Percentiles rank a stretch among this genome's conserved stretches.
Conservation (phyloP, 2,888 invertebrate genomes). For the Lasioglossum lativentre region DNA sequence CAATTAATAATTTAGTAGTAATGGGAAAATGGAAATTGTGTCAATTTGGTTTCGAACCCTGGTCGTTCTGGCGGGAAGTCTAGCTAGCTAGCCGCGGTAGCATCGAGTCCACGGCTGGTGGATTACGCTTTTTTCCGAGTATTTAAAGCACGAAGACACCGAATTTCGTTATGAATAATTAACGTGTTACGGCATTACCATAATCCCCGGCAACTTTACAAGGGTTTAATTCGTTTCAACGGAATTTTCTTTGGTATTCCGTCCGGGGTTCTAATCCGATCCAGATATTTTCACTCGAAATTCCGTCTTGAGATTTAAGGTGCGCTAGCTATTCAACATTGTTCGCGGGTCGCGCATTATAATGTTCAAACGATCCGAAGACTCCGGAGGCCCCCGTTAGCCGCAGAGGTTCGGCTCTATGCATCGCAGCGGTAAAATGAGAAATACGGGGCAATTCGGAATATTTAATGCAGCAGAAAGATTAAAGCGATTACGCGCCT, state of each 20-base stretch:
- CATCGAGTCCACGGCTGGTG: too few species aligned
- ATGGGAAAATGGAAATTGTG: background rate
- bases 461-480: conserved; percentile 53
- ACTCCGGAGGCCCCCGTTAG: background rate
- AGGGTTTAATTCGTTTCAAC: background rate
- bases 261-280: background rate
- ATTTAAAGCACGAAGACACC: background rate
- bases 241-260: background rate
- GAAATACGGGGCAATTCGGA: conserved; percentile 45
- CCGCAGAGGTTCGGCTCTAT: background rate
- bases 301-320: background rate
- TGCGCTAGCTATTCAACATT: conserved; percentile 12
- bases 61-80: background rate
- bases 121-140: background rate
- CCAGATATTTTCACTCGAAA: background rate
- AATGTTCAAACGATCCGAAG: conserved; percentile 24
- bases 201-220: background rate
- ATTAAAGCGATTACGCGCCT: conserved; percentile 48
- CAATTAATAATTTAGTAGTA: background rate
- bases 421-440: conserved; percentile 25
- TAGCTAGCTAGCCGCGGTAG: background rate
- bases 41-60: background rate
- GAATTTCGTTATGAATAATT: conserved; percentile 8
- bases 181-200: background rate
- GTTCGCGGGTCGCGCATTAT: conserved; percentile 17